Evolutionary conservation across 2,113 vertebrate species (phyloP), one percentile per base, ranked within the genome.

Genomic region (Peucedramus taeniatus): DNA sequence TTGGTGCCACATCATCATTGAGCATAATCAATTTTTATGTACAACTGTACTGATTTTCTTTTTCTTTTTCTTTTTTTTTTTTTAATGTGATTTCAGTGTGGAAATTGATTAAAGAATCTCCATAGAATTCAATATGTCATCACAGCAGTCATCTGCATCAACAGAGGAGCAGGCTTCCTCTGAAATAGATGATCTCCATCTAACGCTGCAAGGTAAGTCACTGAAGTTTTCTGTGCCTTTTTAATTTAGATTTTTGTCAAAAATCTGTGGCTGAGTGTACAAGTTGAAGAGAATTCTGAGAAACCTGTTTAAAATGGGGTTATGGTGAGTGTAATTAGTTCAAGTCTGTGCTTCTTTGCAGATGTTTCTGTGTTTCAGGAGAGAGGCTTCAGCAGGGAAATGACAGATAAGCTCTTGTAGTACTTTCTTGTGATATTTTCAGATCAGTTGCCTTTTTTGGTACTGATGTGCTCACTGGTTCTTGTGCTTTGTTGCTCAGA

Each of bases 201-300:
- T 98, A 20, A 97, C 97, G 2, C 77, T 98, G 84, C 98, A 98
- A 97, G 98, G 98, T 98, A 96, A 91, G 78, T 80, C 45, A 31
- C 63, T 49, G 33, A 35, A 40, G 35, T 44, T 92, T 86, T 45
- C 47, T 45, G 6, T 24, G 12, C 30, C 23, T 56, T 89, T 61
- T 66, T 44, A 33, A 8, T 44, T 50, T 51, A n/a, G 15, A 44
- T 83, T 93, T 93, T 59, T 63, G 47, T 37, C 21, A 69, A 77
- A 87, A 85, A 59, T 56, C 24, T 66, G 27, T 84, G 40, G 15
- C 31, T 33, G 3, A 56, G 40, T 24, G 40, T 30, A 10, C 15
- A 63, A 50, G 50, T 21, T 56, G 35, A 59, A 80, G 44, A 37
- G 30, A 70, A 49, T 86, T 92, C 54, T 37, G 54, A 83, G 31